These are phyloP conservation scores for Mechanitis messenoides DNA, from an alignment of 2,888 invertebrate species.

Conservation along the genomic window DNA sequence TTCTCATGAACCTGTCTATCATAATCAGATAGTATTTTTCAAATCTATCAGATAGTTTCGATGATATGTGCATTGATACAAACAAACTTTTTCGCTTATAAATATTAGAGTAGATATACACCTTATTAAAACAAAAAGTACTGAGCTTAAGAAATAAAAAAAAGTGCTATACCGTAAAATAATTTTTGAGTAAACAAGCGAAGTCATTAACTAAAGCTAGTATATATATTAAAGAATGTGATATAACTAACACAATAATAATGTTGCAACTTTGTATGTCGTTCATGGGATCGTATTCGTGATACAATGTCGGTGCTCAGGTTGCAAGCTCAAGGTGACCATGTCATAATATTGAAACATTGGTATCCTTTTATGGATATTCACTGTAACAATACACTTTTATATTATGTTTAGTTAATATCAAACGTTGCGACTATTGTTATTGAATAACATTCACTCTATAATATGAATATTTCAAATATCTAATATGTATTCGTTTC, in stretches of 20 bases:
- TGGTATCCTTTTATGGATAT: constrained; percentile 42
- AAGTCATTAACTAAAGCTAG: not conserved
- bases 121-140: too few relatives aligned
- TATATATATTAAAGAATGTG: not conserved
- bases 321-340: constrained; percentile 61
- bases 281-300: constrained; percentile 42
- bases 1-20: too few relatives aligned
- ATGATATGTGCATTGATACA: too few relatives aligned
- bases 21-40: too few relatives aligned
- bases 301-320: constrained; percentile 50
- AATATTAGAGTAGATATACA: too few relatives aligned
- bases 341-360: constrained; percentile 53
- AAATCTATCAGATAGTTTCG: too few relatives aligned
- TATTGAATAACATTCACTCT: not conserved
- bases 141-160: too few relatives aligned
- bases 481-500: too few relatives aligned
- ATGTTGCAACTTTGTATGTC: constrained; percentile 30
- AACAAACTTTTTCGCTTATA: too few relatives aligned
- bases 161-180: too few relatives aligned
- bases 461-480: too few relatives aligned
- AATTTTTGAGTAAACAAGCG: too few relatives aligned
- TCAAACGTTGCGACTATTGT: constrained; percentile 10
- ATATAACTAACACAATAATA: constrained; percentile 4
- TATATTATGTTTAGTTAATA: constrained; percentile 7
- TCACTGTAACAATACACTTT: constrained; percentile 20